These are phyloP conservation scores for Vulpes ferrilata DNA, from an alignment of 2,113 vertebrate genomes.

Conservation along the genomic window DNA sequence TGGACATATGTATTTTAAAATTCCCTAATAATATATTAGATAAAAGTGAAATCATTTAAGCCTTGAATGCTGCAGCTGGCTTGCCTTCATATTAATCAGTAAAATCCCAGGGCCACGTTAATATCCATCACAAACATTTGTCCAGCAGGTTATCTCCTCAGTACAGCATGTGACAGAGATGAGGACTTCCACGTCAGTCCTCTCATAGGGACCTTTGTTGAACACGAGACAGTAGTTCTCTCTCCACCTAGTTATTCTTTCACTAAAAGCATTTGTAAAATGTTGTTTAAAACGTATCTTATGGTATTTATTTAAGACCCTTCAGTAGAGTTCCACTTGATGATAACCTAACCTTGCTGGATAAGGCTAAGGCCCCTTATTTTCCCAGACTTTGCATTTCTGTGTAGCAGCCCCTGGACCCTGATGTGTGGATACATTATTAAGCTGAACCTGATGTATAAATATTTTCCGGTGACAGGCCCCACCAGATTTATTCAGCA, in stretches of 20 bases:
- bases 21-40: neutral
- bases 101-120: neutral
- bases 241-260: neutral
- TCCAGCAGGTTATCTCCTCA: neutral
- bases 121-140: neutral
- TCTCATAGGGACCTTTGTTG: neutral
- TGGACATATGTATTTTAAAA: neutral
- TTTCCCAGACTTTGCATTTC: neutral
- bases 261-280: neutral
- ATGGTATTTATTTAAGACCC: neutral
- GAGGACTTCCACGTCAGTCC: neutral
- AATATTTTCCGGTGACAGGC: neutral
- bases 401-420: fast-evolving
- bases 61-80: neutral
- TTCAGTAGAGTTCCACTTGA: neutral
- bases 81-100: neutral
- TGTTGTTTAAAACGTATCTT: neutral
- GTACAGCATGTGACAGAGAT: neutral
- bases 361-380: neutral
- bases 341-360: neutral
- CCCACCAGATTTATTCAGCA: neutral
- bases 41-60: neutral
- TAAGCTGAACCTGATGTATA: neutral
- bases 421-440: neutral
- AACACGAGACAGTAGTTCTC: neutral